Percentiles rank a stretch among this genome's conserved stretches.
These are phyloP conservation scores for Agelastica alni DNA, from an alignment of 2,888 invertebrate species.

Conservation along the genomic window DNA sequence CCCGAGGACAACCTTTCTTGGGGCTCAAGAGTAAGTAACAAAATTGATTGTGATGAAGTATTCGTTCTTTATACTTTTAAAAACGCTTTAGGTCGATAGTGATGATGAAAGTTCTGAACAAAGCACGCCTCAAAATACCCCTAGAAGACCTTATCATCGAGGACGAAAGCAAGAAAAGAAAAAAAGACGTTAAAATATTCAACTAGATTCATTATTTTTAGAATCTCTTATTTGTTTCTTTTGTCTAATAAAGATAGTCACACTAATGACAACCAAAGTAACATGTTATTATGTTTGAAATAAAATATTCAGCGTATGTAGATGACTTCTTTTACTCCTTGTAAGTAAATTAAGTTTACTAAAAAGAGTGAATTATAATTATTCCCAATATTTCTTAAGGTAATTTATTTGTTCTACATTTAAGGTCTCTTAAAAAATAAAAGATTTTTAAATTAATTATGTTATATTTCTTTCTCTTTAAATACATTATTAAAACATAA, in stretches of 20 bases:
- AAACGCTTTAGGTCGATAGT: slow-evolving; percentile 63
- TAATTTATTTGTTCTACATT: slow-evolving; percentile 2
- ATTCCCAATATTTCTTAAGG: not conserved
- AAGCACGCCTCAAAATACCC: slow-evolving; percentile 71
- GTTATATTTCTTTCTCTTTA: slow-evolving; percentile 1
- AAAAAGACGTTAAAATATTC: slow-evolving; percentile 63
- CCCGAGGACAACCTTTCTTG: slow-evolving; percentile 56
- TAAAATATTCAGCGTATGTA: too few relatives aligned
- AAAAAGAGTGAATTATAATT: too few relatives aligned
- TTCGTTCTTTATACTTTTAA: not conserved
- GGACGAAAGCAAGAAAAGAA: slow-evolving; percentile 72
- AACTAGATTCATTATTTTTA: not conserved
- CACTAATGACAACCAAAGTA: too few relatives aligned
- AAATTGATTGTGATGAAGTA: not conserved
- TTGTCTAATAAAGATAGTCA: too few relatives aligned
- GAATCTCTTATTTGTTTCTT: not conserved
- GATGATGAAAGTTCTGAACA: slow-evolving; percentile 76
- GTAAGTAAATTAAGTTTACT: too few relatives aligned
- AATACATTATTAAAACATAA: slow-evolving; percentile 12
- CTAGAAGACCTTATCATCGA: slow-evolving; percentile 66
- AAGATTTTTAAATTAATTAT: not conserved
- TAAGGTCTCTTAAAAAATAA: not conserved
- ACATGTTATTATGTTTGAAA: too few relatives aligned
- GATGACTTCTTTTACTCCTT: too few relatives aligned
- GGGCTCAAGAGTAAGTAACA: slow-evolving; percentile 58